Evolutionary conservation across 2,113 vertebrate species (phyloP).

Genomic region (Cepphus grylle): DNA sequence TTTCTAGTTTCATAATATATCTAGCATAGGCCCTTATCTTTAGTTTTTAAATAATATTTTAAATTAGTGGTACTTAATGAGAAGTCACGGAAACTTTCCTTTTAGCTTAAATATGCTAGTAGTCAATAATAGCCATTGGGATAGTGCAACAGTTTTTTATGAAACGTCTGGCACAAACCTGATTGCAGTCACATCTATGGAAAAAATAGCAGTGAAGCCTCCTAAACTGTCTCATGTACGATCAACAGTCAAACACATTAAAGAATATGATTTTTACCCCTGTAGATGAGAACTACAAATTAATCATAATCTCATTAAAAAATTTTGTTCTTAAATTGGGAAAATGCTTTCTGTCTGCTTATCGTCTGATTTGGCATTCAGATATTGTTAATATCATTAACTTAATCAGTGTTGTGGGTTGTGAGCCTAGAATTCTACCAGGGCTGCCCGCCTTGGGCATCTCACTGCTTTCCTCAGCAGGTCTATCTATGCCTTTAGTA

Average conservation of each 20-base stretch:
- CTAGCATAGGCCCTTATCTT: fast-evolving
- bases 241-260: neutral
- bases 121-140: neutral
- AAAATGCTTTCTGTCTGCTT: neutral
- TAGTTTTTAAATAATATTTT: neutral
- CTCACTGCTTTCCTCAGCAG: neutral
- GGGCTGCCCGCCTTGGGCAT: neutral
- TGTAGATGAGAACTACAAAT: neutral
- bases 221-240: neutral
- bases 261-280: neutral
- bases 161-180: neutral
- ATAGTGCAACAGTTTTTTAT: neutral
- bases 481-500: neutral
- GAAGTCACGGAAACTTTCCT: neutral
- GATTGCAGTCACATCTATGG: neutral
- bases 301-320: neutral
- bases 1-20: neutral
- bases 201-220: neutral
- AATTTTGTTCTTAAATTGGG: neutral
- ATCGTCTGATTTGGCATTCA: neutral
- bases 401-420: neutral
- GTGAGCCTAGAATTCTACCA: neutral
- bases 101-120: neutral
- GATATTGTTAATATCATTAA: neutral
- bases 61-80: neutral